phyloP scores from a whole-genome alignment of 2,113 vertebrate genomes.

The Chrysochloris asiatica region DNA sequence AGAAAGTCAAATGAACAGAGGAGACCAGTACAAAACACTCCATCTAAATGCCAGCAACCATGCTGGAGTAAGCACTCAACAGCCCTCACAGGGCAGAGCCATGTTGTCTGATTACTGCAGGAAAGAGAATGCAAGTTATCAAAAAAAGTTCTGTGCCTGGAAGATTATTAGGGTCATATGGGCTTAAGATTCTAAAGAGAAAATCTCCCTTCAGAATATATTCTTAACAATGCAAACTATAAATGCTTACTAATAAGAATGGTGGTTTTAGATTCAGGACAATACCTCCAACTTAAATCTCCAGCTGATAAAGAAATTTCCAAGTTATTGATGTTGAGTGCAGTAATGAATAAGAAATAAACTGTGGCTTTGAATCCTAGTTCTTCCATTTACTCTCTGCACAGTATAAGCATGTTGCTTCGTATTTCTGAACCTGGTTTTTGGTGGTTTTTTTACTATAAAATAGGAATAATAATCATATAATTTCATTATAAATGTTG shows the following conservation, averaged over 20 bases:
- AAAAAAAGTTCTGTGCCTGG: neutral
- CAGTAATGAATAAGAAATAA: slow-evolving; percentile 32
- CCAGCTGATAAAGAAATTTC: slow-evolving; percentile 33
- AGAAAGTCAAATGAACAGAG: neutral
- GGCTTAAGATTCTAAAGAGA: neutral
- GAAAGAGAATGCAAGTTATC: neutral
- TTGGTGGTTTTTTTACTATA: neutral
- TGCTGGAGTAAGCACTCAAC: too few relatives aligned
- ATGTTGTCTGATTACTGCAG: neutral
- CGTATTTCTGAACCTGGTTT: neutral
- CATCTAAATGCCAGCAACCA: too few relatives aligned
- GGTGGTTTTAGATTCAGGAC: neutral
- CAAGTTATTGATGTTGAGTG: slow-evolving; percentile 8
- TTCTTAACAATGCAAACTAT: neutral
- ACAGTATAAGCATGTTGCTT: neutral
- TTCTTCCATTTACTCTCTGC: neutral
- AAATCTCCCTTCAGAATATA: neutral
- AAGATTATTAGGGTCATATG: neutral
- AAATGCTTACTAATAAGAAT: neutral
- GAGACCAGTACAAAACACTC: neutral
- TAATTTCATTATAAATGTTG: neutral
- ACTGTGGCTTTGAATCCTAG: neutral
- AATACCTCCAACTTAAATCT: neutral
- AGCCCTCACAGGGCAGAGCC: neutral
- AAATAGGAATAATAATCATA: neutral